Conservation (phyloP, 2,113 vertebrate species). For the Rhineura floridana region DNA sequence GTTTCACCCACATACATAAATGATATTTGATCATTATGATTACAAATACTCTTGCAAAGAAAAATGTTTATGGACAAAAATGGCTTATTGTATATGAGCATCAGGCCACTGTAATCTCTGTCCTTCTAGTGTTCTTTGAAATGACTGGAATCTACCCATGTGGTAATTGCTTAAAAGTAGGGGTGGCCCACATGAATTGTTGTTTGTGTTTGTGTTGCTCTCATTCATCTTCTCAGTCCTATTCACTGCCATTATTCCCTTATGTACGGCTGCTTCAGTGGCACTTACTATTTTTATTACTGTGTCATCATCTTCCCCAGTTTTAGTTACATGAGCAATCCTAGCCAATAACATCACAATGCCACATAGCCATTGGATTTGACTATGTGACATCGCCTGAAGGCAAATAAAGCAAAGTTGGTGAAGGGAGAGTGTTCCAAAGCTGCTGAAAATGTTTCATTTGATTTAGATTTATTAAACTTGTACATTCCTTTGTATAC, state of each 20-base stretch:
- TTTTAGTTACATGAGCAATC: not conserved
- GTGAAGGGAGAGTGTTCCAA: not conserved
- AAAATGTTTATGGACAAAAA: not conserved
- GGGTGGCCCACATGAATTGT: not conserved
- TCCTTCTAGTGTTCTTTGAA: not conserved
- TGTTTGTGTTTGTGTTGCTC: not conserved
- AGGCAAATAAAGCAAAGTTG: not conserved
- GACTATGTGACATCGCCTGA: not conserved
- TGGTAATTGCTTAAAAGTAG: not conserved
- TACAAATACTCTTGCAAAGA: not conserved
- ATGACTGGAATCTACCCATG: not conserved
- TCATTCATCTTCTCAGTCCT: not conserved
- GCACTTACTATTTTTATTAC: not conserved
- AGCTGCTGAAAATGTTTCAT: not conserved
- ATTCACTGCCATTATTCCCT: not conserved
- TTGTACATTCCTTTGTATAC: no score
- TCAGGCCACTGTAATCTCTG: not conserved
- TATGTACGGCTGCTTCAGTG: not conserved
- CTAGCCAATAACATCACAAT: not conserved
- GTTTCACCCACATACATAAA: not conserved
- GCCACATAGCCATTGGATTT: not conserved
- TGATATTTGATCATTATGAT: not conserved
- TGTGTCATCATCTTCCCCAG: not conserved
- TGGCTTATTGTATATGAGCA: not conserved
- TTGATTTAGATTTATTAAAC: no score